Percentiles rank a stretch among this genome's conserved stretches.
Evolutionary conservation across 2,888 invertebrate species (phyloP).

Genomic region (Nephrotoma flavescens): DNA sequence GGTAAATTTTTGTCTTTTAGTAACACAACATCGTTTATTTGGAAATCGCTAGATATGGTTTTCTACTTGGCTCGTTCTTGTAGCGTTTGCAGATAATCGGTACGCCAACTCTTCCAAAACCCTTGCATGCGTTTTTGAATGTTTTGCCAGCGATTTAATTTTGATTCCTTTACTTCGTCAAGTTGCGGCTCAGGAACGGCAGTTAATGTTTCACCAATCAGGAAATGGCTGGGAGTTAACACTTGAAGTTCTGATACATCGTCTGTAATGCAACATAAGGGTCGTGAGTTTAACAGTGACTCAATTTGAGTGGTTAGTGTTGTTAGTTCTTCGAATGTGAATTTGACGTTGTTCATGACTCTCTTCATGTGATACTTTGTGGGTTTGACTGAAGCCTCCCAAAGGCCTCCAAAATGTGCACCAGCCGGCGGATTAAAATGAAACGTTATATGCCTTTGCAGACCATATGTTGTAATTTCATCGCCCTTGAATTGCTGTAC

Average conservation of each 20-base stretch:
- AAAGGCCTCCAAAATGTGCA: not conserved
- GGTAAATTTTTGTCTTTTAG: not conserved
- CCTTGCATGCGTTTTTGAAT: not conserved
- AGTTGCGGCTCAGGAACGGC: not conserved
- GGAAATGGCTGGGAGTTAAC: not conserved
- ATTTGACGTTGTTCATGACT: not conserved
- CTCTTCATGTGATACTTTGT: not conserved
- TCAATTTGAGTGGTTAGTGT: not conserved
- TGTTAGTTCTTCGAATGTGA: not conserved
- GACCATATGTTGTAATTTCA: not conserved
- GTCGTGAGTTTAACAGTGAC: not conserved
- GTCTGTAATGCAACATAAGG: no score
- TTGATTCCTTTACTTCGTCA: not conserved
- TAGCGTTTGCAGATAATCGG: not conserved
- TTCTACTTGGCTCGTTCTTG: not conserved
- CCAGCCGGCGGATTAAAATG: not conserved
- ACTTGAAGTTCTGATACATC: not conserved
- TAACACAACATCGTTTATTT: not conserved
- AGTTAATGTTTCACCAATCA: not conserved
- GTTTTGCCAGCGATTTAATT: not conserved
- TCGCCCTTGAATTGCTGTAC: not conserved
- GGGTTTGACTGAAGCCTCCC: not conserved
- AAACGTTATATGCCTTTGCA: not conserved
- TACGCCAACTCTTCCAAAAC: not conserved
- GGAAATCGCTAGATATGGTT: not conserved